Base-by-base conservation (phyloP, 2,888 invertebrate species). In the Syritta pipiens region DNA sequence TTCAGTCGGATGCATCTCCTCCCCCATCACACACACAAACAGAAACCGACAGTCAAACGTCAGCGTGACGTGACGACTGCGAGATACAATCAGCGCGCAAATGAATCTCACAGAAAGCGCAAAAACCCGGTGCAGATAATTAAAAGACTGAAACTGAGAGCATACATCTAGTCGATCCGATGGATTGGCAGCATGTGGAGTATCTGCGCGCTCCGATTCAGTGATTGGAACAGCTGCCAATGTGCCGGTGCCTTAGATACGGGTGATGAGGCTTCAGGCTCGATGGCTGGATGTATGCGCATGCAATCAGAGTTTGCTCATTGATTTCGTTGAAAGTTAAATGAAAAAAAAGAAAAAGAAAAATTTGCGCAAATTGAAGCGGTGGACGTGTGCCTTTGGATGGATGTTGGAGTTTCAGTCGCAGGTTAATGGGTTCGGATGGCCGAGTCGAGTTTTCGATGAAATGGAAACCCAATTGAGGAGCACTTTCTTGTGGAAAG, bases 81-180 rank as follows among this genome's bases (percentile, higher is more conserved):
- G 35, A 60, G 69, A 60, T 69, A 35, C 49, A 55, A 62, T 68
- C 60, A 35, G n/a, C n/a, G 48, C 17, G 32, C 48, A 55, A 67
- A 53, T 67, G 46, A 37, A 49, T 40, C 30, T 57, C 37, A 35
- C 12, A 22, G 17, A 59, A 28, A 24, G 51, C n/a, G n/a, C n/a
- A n/a, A 51, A 49, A 49, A 48, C 35, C 12, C 55, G 51, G 60
- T 46, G 69, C 44, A 62, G 53, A 53, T 51, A 53, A 71, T 71
- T 71, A 71, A 71, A 60, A 46, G 32, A 62, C n/a, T n/a, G 6
- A 48, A 37, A 55, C 46, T n/a, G n/a, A n/a, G n/a, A n/a, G n/a
- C n/a, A n/a, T n/a, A n/a, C n/a, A n/a, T n/a, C n/a, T 19, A 57
- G 42, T 17, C 12, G 10, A 46, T 19, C 46, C 46, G 46, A 17